phyloP scores from a whole-genome alignment of 2,797 vertebrate genomes.

The Loriculus beryllinus region DNA sequence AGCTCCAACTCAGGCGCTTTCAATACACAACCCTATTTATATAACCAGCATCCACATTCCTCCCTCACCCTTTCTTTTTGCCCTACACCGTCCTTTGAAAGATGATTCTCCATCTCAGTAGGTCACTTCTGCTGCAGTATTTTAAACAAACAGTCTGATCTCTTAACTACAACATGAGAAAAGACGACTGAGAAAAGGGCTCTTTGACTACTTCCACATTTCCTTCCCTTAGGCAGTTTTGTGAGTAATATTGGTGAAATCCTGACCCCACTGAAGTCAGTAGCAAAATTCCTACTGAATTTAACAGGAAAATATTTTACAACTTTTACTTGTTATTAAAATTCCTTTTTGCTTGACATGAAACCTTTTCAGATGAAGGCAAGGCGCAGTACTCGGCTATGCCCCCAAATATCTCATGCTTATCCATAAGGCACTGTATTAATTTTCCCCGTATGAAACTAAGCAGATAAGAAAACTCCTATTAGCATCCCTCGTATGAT shows the following conservation, averaged over 20 bases:
- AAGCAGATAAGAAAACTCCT: neutral
- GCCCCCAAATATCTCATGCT: neutral
- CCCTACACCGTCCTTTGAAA: conserved; percentile 16
- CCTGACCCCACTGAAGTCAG: neutral
- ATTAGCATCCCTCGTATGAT: neutral
- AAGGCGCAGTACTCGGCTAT: neutral
- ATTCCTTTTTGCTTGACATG: neutral
- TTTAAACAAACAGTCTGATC: conserved; percentile 22
- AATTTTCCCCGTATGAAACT: neutral
- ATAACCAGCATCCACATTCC: conserved; percentile 18
- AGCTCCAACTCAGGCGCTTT: neutral
- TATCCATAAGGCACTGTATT: neutral
- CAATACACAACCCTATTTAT: conserved; percentile 9
- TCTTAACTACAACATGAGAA: conserved; percentile 5
- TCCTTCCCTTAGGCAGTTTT: neutral
- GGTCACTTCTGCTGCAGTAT: neutral
- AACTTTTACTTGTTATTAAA: neutral
- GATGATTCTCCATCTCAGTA: neutral
- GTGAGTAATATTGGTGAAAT: neutral
- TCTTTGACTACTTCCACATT: conserved; percentile 23
- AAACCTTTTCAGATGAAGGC: conserved; percentile 7
- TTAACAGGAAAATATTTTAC: conserved; percentile 11
- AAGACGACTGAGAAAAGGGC: neutral
- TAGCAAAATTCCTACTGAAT: conserved; percentile 32
- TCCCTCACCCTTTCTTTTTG: neutral